Percentiles rank a stretch among this genome's conserved stretches.
Conservation (phyloP, 2,888 invertebrate genomes). For the Pyrocoelia pectoralis region DNA sequence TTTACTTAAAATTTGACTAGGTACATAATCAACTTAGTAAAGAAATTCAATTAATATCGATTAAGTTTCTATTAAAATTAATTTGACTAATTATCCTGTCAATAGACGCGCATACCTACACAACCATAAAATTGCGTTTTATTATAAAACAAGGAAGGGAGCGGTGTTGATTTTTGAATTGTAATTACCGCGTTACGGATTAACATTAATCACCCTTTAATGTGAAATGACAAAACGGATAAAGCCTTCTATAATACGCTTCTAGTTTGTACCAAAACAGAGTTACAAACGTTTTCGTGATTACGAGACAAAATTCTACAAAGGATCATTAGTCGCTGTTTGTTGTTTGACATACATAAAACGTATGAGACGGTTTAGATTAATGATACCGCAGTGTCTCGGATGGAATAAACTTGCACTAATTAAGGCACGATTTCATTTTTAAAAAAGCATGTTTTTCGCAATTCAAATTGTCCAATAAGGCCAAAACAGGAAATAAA, state of each 20-base stretch:
- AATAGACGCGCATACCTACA: not conserved
- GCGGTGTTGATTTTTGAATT: not conserved
- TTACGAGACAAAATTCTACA: slow-evolving; percentile 1
- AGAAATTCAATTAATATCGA: slow-evolving; percentile 1
- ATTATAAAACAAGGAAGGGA: not conserved
- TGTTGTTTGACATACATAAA: not conserved
- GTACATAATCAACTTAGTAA: not conserved
- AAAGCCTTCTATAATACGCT: not conserved
- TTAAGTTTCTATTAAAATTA: not conserved
- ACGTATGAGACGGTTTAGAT: not conserved
- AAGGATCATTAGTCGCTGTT: slow-evolving; percentile 1
- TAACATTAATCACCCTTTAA: slow-evolving; percentile 1
- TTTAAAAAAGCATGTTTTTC: too few species aligned
- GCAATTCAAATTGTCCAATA: too few species aligned
- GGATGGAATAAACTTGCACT: not conserved
- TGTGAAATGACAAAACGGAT: not conserved
- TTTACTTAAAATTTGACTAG: not conserved
- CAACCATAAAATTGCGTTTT: not conserved
- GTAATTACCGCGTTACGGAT: slow-evolving; percentile 1
- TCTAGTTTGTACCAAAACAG: not conserved
- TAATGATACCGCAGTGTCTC: not conserved
- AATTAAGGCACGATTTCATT: too few species aligned
- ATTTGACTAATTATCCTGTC: not conserved
- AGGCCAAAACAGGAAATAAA: too few species aligned
- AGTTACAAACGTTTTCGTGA: slow-evolving; percentile 1